Base-by-base conservation (phyloP, 2,888 invertebrate species). In the Drosophila multiciliata region DNA sequence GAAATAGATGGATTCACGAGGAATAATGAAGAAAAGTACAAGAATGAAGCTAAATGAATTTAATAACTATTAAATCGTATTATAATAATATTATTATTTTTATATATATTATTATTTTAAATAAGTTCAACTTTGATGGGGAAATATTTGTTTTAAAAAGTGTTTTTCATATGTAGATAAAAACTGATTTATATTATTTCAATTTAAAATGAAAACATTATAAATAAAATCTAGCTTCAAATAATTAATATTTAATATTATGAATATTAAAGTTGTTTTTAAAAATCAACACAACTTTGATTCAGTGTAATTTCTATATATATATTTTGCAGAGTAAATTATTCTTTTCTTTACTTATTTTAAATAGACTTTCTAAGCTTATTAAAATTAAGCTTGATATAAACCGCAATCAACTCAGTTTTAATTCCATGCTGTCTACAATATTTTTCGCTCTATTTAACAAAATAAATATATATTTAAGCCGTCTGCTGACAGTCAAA, bases 401-500 rank as follows among this genome's bases (percentile, higher is more conserved):
- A 29, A 29, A 29, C 45, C 3, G 8, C 26, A 29, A n/a, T 26
- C 20, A 3, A 3, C 15, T 15, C 12, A 20, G 33, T 26, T 59
- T 8, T 3, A 26, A 35, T 35, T 15, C 48, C 6, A 48, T 15
- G 11, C 11, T 6, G 23, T 15, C 3, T 29, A 5, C 7, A n/a
- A 50, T 32, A 60, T 60, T 20, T 45, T 55, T 23, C 23, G 11
- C 38, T 40, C 12, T 48, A 53, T 75, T 68, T 45, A 73, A 59
- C 33, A 45, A 42, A 36, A 40, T 36, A 54, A 20, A n/a, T n/a
- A 35, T 29, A 59, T 55, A 45, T 69, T 76, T 66, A 74, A 77
- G 54, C 72, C 82, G 63, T 87, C 82, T 72, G 80, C 70, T 77
- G 66, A 63, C 85, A 72, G 73, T 76, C 75, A 78, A 68, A 75